Base-by-base conservation (phyloP, 2,797 vertebrate genomes). In the Neostethus bicornis region DNA sequence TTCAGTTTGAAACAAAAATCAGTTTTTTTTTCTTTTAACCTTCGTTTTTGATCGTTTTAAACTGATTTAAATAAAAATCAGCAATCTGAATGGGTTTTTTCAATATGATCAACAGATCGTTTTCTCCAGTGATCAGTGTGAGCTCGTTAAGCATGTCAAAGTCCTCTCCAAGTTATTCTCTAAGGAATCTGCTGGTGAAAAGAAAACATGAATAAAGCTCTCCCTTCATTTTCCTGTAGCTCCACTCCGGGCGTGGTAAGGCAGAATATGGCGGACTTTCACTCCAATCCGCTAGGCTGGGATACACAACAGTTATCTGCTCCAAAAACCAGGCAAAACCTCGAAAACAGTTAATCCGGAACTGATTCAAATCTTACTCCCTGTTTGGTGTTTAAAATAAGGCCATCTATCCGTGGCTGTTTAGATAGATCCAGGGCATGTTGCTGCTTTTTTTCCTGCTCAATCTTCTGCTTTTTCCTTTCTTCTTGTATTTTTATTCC, bases 231-330 rank as follows among this genome's bases (percentile, higher is more conserved):
- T 84, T 73, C 87, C 87, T 87, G 41, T 57, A 78, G 82, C 75
- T 89, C 71, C 67, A 70, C 83, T 91, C 79, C 91, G 93, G 94
- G 94, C 92, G 94, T 94, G 94, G 94, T 92, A 64, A 86, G 70
- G 80, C 84, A 83, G 87, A 96, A 96, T 92, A 96, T 96, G 95
- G 95, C 95, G 93, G 92, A 91, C 79, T 83, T 84, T 74, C 85
- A 70, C 89, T 87, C 72, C 83, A 51, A 75, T 86, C 84, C 79
- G 69, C 84, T 84, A 74, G 84, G 77, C 84, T 78, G 78, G 78
- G 61, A 75, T 72, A 87, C 69, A 61, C 77, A 75, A 72, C 87
- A 81, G 84, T 90, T 89, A 86, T 89, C 75, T 63, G 73, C 65
- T 60, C 26, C 51, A 38, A 73, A 73, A 73, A 46, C 35, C 51